Evolutionary conservation across 1,140 invertebrate genomes (phyloP), one percentile per base, ranked within the genome.

Genomic region (Sinella curviseta): DNA sequence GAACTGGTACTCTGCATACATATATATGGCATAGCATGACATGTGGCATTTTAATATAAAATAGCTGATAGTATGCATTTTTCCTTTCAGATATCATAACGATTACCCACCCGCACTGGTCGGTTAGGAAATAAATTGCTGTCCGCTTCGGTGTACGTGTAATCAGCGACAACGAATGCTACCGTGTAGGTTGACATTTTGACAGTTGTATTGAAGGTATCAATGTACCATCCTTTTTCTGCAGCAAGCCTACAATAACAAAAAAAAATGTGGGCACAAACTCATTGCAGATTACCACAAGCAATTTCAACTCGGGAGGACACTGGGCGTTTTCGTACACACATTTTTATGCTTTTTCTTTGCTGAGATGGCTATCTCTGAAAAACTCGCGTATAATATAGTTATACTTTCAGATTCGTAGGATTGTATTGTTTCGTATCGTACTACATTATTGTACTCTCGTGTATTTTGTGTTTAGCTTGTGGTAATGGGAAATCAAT

Each of bases 131-230:
- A 75, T 36, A 75, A 28, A 30, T 26, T 48, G 39, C 34, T 39
- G 34, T 75, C 74, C 3, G 74, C 74, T 48, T 75, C 74, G 1
- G 74, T 48, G 24, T 24, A 75, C 1, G 4, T 8, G 24, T 48
- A 75, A 54, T 75, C 74, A 26, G 74, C 14, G 39, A 75, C 36
- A 8, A 75, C 35, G 39, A 75, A 54, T 2, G 74, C 74, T 30
- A 75, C 74, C 20, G 39, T 48, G 36, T 75, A 75, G 3, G 74
- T 75, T 39, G 74, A 75, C 74, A 75, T 75, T 36, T 39, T 75
- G 33, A 77, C 76, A 39, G 74, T 75, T 4, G 74, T 75, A 75
- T 75, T 75, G 39, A 75, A 75, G 20, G 74, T 48, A 54, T 75
- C 74, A 54, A 75, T 48, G 24, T 31, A 39, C 74, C 74, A 75